These are phyloP conservation scores for Aplodontia rufa DNA, from an alignment of 2,113 vertebrate species.

Conservation along the genomic window DNA sequence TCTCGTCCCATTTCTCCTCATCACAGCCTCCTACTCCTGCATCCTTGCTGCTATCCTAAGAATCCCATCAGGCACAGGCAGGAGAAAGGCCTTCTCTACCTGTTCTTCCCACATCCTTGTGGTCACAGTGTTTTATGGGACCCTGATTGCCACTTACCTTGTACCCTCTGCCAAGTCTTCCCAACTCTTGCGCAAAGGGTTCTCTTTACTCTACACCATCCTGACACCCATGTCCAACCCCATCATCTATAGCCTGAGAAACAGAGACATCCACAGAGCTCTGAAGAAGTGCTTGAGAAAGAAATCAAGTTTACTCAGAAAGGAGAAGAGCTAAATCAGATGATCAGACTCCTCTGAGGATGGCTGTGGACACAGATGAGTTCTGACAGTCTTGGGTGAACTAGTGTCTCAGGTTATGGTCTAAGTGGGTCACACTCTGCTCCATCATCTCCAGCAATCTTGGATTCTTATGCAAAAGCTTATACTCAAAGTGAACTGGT, in stretches of 20 bases:
- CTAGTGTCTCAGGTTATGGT: not conserved
- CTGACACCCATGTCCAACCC: slow-evolving; percentile 74
- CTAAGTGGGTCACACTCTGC: not conserved
- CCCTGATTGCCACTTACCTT: slow-evolving; percentile 71
- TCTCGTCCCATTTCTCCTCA: slow-evolving; percentile 64
- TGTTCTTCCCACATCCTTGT: slow-evolving; percentile 75
- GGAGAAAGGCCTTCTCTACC: slow-evolving; percentile 75
- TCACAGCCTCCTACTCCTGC: slow-evolving; percentile 60
- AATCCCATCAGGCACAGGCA: slow-evolving; percentile 54
- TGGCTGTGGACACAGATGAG: not conserved
- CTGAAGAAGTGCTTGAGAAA: slow-evolving; percentile 64
- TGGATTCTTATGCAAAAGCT: not conserved
- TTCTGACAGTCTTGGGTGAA: not conserved
- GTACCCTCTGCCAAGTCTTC: slow-evolving; percentile 49
- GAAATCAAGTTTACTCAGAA: slow-evolving; percentile 47
- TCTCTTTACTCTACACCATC: slow-evolving; percentile 75
- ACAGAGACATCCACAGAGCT: slow-evolving; percentile 72
- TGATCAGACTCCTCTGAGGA: not conserved
- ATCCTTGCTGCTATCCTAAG: slow-evolving; percentile 64
- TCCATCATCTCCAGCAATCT: not conserved
- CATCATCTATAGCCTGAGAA: slow-evolving; percentile 76
- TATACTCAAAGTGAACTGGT: not conserved
- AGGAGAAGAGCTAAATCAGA: not conserved
- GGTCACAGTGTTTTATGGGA: slow-evolving; percentile 76
- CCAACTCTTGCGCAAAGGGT: slow-evolving; percentile 67